These are phyloP conservation scores for Apotomis turbidana DNA, from an alignment of 2,888 invertebrate species.

Conservation along the genomic window DNA sequence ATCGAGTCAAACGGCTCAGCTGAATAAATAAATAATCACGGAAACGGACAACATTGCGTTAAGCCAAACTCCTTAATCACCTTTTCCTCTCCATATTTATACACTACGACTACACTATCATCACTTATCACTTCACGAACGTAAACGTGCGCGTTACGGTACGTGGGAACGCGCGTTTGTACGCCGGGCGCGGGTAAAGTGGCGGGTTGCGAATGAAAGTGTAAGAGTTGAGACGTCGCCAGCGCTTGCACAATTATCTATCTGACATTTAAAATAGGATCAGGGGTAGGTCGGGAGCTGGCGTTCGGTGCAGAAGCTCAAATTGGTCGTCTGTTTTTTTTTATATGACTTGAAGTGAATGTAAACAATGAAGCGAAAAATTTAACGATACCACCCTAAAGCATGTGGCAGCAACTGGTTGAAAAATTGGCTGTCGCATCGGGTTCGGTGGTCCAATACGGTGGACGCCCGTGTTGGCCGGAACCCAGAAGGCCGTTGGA, in stretches of 20 bases:
- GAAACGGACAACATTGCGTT: no score
- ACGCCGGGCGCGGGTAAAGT: slow-evolving; percentile 39
- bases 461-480: no score
- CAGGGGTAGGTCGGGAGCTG: slow-evolving; percentile 62
- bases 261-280: slow-evolving; percentile 84
- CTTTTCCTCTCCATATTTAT: slow-evolving; percentile 76
- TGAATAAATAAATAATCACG: no score
- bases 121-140: slow-evolving; percentile 40
- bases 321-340: no score
- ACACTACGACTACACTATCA: slow-evolving; percentile 43
- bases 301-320: not conserved
- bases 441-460: no score
- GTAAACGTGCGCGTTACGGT: not conserved
- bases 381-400: no score
- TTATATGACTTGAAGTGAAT: no score
- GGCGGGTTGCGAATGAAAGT: slow-evolving; percentile 44
- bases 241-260: slow-evolving; percentile 81
- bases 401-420: no score
- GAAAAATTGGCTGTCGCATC: no score
- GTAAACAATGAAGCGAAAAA: no score
- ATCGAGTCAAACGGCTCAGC: no score
- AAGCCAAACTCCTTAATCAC: slow-evolving; percentile 57
- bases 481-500: no score
- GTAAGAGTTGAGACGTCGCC: slow-evolving; percentile 70
- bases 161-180: slow-evolving; percentile 47